Percentiles rank a stretch among this genome's conserved stretches.
Evolutionary conservation across 2,888 invertebrate genomes (phyloP).

Genomic region (Agonum fuliginosum): DNA sequence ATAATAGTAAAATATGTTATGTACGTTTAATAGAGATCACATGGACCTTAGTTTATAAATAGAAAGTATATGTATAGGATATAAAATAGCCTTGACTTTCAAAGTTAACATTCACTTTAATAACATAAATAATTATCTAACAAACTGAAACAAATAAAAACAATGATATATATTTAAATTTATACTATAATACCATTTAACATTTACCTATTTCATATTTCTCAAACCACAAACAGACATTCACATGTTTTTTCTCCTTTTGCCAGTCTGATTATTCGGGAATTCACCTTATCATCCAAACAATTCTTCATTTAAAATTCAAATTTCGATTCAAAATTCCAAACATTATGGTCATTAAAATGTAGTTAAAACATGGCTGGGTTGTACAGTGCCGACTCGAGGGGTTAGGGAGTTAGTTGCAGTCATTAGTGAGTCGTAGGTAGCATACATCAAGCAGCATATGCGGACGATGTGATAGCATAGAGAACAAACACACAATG

Average conservation of each 20-base stretch:
- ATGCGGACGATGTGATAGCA: slow-evolving; percentile 12
- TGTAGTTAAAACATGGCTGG: slow-evolving; percentile 37
- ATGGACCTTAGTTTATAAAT: slow-evolving; percentile 36
- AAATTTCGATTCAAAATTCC: slow-evolving; percentile 22
- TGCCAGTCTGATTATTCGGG: background rate
- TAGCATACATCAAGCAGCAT: slow-evolving; percentile 22
- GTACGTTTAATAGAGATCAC: background rate
- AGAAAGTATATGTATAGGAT: slow-evolving; percentile 39
- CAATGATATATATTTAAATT: no score
- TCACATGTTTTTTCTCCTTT: background rate
- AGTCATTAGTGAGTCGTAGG: slow-evolving; percentile 11
- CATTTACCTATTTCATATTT: slow-evolving; percentile 29
- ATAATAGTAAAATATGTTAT: slow-evolving; percentile 29
- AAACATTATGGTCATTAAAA: slow-evolving; percentile 43
- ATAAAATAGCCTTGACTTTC: slow-evolving; percentile 41
- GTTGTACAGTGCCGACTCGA: slow-evolving; percentile 10
- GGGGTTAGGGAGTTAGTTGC: background rate
- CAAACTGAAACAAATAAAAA: no score
- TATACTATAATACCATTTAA: no score
- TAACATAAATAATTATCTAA: slow-evolving; percentile 4
- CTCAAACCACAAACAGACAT: background rate
- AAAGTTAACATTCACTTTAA: slow-evolving; percentile 23
- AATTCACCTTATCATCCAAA: background rate
- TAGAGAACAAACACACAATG: background rate
- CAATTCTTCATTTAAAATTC: slow-evolving; percentile 10